Evolutionary conservation across 2,888 invertebrate species (phyloP).

Genomic region (Cybosia mesomella): DNA sequence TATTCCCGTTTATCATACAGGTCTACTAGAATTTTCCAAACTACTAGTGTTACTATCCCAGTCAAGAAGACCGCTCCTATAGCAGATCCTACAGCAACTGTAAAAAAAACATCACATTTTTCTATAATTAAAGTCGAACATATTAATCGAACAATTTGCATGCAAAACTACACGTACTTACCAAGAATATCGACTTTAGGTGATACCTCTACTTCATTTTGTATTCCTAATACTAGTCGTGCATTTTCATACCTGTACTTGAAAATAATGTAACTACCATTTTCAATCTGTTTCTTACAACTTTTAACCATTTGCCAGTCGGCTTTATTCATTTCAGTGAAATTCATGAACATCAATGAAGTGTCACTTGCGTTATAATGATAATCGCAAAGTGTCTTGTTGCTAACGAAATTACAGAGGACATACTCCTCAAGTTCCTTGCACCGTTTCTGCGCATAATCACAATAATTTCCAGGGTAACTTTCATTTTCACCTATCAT

Average conservation of each 20-base stretch:
- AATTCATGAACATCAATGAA: conserved; percentile 55
- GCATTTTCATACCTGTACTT: conserved; percentile 61
- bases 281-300: conserved; percentile 61
- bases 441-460: conserved; percentile 90
- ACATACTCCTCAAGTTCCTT: conserved; percentile 90
- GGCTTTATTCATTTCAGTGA: conserved; percentile 58
- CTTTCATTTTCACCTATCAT: conserved; percentile 65
- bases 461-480: conserved; percentile 89
- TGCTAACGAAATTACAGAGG: conserved; percentile 82
- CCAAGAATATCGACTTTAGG: conserved; percentile 66
- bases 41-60: conserved; percentile 70
- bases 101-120: neutral
- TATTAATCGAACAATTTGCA: too few species aligned
- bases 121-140: too few species aligned
- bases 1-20: conserved; percentile 72
- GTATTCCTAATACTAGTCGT: conserved; percentile 65
- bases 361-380: conserved; percentile 50
- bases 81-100: conserved; percentile 69
- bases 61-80: conserved; percentile 67
- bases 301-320: conserved; percentile 58
- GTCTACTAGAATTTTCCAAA: conserved; percentile 73
- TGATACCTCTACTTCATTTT: conserved; percentile 65
- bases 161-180: conserved; percentile 53
- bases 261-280: conserved; percentile 64
- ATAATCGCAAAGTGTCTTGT: conserved; percentile 59